Base-by-base conservation (phyloP, 1,140 invertebrate species). In the Drosophila paulistorum region DNA sequence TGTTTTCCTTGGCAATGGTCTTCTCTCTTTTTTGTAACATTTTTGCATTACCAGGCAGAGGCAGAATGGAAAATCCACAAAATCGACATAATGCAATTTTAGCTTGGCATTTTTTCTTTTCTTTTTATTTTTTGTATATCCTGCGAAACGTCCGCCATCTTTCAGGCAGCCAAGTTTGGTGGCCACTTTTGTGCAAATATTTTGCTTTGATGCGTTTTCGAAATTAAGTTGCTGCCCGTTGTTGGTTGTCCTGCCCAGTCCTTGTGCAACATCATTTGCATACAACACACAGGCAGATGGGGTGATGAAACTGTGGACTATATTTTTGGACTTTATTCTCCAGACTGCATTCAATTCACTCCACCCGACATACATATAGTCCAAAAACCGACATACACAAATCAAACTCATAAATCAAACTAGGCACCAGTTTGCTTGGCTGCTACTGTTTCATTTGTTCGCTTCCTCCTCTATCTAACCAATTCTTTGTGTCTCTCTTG, bases 41-140 rank as follows among this genome's bases (percentile, higher is more conserved):
- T 42, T 62, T 14, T 64, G 37, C 42, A 45, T 72, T 61, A 57
- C 14, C 61, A 45, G 42, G 68, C 64, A 67, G 65, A 67, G 37
- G 37, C 37, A 39, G 37, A 13, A 13, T 30, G 65, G 62, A 70
- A 85, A 86, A 85, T 81, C 71, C 75, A 81, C 83, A 87, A 82
- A 86, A 86, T 87, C 83, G 83, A 83, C 83, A 83, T 87, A 87
- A 87, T 87, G 84, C 80, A 89, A 83, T 87, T 87, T 89, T 61
- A 77, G 78, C 84, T 70, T 71, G 61, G 62, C 60, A 60, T 67
- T 78, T 75, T 71, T 61, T 69, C 62, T 65, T 68, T 70, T 65
- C 67, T 67, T 71, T 65, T 17, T 17, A 17, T 17, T 17, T 17
- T 17, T 20, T 64, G 5, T 62, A 45, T 75, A 41, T 68, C 67